Base-by-base conservation (phyloP, 1,140 invertebrate species). In the Aphidius ervi region DNA sequence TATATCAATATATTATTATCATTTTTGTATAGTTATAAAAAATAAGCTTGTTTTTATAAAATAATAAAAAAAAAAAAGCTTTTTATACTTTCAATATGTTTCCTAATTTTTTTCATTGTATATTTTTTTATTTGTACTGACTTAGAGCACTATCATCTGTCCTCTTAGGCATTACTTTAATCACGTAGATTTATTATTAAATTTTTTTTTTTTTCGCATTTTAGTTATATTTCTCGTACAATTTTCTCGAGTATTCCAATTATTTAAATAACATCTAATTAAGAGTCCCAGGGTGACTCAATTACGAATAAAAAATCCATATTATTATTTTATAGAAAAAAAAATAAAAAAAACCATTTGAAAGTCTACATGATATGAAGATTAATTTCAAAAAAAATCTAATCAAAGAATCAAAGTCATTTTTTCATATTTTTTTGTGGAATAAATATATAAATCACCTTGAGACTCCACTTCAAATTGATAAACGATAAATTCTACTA, bases 161-260 rank as follows among this genome's bases (percentile, higher is more conserved):
- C 59, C 67, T 71, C 63, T 70, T 73, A 73, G 69, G 68, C 70
- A 68, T 67, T 56, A 20, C 49, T 10, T 56, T 45, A 57, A 52
- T 10, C 31, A 52, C 42, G 16, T 16, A 16, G 40, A 20, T 58
- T 42, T 49, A 45, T 62, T 41, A n/a, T 46, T 37, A 48, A 59
- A 48, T 10, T 49, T 9, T 56, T 43, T 46, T 20, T n/a, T 20
- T 9, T n/a, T n/a, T n/a, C n/a, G 9, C 5, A 42, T 8, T 43
- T 43, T 43, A 8, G 42, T 10, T 10, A 7, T 10, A 43, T 10
- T 43, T 10, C 42, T 10, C 42, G 7, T 43, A 1, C 0, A 7
- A 0, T 6, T 40, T n/a, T n/a, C 52, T 16, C 37, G 6, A n/a
- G n/a, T 40, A 54, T 43, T 54, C 52, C 52, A 42, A 39, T 54